These are phyloP conservation scores for Sympetrum striolatum DNA, from an alignment of 2,888 invertebrate genomes.

Conservation along the genomic window DNA sequence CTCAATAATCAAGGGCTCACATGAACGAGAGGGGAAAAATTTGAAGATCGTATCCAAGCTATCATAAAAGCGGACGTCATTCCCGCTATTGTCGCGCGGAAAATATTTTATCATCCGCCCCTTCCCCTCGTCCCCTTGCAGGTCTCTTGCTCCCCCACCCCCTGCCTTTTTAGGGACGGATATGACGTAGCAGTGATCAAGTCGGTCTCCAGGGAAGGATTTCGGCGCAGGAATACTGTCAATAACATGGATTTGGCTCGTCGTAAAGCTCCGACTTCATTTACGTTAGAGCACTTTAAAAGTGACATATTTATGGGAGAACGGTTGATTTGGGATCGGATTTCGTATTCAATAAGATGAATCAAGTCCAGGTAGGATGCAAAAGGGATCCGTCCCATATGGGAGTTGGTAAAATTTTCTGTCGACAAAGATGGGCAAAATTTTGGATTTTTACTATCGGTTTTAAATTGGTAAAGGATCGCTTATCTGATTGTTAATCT, in stretches of 20 bases:
- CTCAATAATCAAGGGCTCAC: neutral
- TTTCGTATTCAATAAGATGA: neutral
- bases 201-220: neutral
- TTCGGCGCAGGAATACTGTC: neutral
- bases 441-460: no score
- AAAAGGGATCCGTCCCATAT: no score
- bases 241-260: neutral
- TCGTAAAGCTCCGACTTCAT: neutral
- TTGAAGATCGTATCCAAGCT: neutral
- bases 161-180: neutral
- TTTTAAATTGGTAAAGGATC: no score
- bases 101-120: neutral
- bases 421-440: no score
- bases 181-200: neutral
- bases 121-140: neutral
- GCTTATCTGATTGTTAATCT: no score
- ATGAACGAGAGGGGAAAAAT: neutral
- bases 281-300: neutral
- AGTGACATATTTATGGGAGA: neutral
- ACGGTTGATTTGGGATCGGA: neutral
- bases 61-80: neutral
- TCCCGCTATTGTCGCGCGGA: neutral
- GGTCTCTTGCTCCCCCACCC: neutral
- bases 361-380: no score
- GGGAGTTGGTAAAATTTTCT: no score